Evolutionary conservation across 1,140 invertebrate genomes (phyloP).

Genomic region (Trigoniulus corallinus): DNA sequence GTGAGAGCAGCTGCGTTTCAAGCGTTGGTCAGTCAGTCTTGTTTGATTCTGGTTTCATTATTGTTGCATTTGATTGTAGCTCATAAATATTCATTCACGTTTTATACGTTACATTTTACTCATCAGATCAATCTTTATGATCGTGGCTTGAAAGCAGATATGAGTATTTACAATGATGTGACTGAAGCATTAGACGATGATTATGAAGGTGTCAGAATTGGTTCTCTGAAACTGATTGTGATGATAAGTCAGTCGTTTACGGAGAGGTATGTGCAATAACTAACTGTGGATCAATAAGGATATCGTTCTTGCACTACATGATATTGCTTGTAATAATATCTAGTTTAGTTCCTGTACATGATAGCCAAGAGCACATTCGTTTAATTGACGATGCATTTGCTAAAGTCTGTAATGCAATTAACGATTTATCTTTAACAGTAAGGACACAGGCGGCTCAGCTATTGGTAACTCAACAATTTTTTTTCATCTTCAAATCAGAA

Average conservation of each 20-base stretch:
- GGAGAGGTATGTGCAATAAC: constrained; percentile 55
- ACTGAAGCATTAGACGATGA: constrained; percentile 75
- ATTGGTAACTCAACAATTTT: constrained; percentile 14
- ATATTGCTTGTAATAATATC: constrained; percentile 16
- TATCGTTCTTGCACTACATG: constrained; percentile 1
- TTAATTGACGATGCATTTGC: constrained; percentile 94
- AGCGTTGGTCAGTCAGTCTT: constrained; percentile 45
- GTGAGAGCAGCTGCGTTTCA: constrained; percentile 73
- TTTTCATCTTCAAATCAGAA: background rate
- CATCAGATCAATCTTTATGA: constrained; percentile 44
- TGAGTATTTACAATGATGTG: constrained; percentile 60
- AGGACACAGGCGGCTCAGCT: constrained; percentile 29
- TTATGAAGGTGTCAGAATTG: constrained; percentile 79
- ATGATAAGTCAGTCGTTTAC: constrained; percentile 68
- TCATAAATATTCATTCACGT: background rate
- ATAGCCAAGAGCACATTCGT: constrained; percentile 50
- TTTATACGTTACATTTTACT: background rate
- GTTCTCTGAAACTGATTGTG: constrained; percentile 69
- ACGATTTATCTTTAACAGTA: constrained; percentile 57
- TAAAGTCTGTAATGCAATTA: constrained; percentile 81
- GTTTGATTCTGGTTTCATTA: background rate
- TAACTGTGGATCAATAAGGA: too few species aligned
- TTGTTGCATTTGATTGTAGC: constrained; percentile 7
- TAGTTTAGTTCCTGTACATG: constrained; percentile 43
- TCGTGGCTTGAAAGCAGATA: constrained; percentile 55